These are phyloP conservation scores for Popillia japonica DNA, from an alignment of 1,140 invertebrate genomes.

Conservation along the genomic window DNA sequence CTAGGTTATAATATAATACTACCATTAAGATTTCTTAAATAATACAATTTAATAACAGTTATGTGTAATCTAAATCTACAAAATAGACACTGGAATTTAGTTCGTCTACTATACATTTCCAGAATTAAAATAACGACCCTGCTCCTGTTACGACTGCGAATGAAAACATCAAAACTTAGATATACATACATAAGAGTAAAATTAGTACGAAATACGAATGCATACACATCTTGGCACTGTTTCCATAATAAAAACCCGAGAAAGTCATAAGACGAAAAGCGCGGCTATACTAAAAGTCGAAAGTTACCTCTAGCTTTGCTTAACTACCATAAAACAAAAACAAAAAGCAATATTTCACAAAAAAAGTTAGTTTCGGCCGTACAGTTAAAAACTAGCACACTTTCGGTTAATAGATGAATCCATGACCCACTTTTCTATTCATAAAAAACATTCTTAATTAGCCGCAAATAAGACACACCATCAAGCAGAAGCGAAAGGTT, in stretches of 20 bases:
- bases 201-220: neutral
- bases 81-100: no score
- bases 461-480: neutral
- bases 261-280: neutral
- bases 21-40: no score
- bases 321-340: constrained; percentile 4
- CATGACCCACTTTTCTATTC: neutral
- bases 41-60: no score
- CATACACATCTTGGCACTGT: neutral
- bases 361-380: neutral
- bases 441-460: constrained; percentile 4
- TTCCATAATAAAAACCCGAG: neutral
- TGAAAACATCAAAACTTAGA: no score
- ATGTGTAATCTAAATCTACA: no score
- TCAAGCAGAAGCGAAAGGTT: neutral
- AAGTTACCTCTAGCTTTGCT: neutral
- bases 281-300: neutral
- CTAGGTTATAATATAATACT: no score
- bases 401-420: neutral
- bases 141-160: neutral
- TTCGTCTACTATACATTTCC: neutral
- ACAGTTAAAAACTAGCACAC: neutral
- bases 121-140: neutral
- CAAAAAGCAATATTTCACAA: neutral
- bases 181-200: neutral